phyloP scores from a whole-genome alignment of 2,888 invertebrate genomes.

The Patella caerulea region DNA sequence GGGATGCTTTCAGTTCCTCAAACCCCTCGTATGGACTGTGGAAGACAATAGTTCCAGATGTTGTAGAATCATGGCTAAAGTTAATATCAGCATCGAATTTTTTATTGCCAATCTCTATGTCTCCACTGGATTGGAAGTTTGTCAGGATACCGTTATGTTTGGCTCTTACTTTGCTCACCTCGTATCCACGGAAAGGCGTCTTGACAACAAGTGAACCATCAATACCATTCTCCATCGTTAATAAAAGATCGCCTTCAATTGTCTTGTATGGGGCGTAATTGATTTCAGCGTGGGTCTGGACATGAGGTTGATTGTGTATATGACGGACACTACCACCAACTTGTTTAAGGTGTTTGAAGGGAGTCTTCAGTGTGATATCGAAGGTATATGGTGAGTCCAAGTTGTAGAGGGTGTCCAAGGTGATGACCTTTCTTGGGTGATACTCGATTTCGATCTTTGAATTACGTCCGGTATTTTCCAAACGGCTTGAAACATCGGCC shows the following conservation, averaged over 20 bases:
- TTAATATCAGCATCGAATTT: slow-evolving; percentile 19
- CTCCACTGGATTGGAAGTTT: slow-evolving; percentile 20
- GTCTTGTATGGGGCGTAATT: slow-evolving; percentile 11
- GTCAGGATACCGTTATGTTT: slow-evolving; percentile 13
- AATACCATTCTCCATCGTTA: neutral
- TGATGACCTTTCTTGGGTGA: slow-evolving; percentile 44
- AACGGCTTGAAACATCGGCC: slow-evolving; percentile 37
- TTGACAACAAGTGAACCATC: slow-evolving; percentile 31
- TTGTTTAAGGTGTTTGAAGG: slow-evolving; percentile 39
- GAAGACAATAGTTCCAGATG: slow-evolving; percentile 10
- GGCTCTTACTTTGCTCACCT: slow-evolving; percentile 3
- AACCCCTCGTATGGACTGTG: slow-evolving; percentile 27
- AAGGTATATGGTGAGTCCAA: slow-evolving; percentile 32
- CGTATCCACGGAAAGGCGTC: slow-evolving; percentile 34
- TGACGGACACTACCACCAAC: slow-evolving; percentile 37
- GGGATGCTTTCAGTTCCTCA: slow-evolving; percentile 35
- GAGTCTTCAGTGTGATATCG: slow-evolving; percentile 40
- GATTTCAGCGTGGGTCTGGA: slow-evolving; percentile 35
- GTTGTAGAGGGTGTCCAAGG: slow-evolving; percentile 38
- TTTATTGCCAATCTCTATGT: slow-evolving; percentile 18
- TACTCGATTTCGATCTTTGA: slow-evolving; percentile 42
- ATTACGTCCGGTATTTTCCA: slow-evolving; percentile 36
- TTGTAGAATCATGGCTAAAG: slow-evolving; percentile 10
- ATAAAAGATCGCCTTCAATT: neutral
- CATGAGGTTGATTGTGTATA: slow-evolving; percentile 34